Evolutionary conservation across 2,888 invertebrate species (phyloP).

Genomic region (Drepanosiphum platanoidis): DNA sequence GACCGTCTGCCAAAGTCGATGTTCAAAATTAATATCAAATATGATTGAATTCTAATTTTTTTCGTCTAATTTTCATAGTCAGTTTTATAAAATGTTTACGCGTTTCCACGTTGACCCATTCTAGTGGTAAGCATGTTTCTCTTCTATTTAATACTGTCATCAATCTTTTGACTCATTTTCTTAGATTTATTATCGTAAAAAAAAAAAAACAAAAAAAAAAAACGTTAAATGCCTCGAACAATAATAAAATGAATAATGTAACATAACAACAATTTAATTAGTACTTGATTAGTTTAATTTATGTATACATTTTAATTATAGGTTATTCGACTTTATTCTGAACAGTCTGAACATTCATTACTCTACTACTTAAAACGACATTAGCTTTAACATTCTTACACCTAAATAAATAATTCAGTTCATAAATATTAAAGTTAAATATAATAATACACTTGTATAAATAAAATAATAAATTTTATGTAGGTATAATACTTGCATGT

Average conservation of each 20-base stretch:
- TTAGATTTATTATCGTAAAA: not conserved
- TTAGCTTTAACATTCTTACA: no score
- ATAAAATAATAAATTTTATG: no score
- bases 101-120: not conserved
- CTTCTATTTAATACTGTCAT: not conserved
- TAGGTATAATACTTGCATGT: no score
- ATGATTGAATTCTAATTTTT: slow-evolving; percentile 25
- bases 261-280: not conserved
- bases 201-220: not conserved
- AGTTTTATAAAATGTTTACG: not conserved
- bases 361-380: no score
- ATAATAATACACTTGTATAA: no score
- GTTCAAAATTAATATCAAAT: not conserved
- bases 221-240: not conserved
- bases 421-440: no score
- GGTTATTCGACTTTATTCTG: no score
- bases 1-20: not conserved
- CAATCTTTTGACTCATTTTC: not conserved
- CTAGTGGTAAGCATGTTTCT: not conserved
- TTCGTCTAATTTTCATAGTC: not conserved
- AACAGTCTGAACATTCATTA: no score
- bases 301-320: not conserved
- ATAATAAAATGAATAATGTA: not conserved
- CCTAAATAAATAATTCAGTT: no score
- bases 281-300: not conserved